Conservation (phyloP, 2,888 invertebrate genomes). For the Augochlorella aurata region DNA sequence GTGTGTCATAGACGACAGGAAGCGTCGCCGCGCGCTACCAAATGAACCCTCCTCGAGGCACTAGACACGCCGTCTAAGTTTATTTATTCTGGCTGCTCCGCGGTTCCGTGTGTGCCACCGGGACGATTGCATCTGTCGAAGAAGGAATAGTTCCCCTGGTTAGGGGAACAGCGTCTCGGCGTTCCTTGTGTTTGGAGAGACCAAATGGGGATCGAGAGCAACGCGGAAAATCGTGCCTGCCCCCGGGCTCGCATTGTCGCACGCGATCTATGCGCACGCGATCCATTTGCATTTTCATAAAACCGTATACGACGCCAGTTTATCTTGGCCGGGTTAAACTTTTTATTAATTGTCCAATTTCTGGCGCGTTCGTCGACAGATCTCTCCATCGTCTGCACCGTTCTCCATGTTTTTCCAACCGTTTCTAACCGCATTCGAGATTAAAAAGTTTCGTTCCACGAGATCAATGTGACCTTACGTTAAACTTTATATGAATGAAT, state of each 20-base stretch:
- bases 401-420: too few species aligned
- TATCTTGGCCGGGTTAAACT: not conserved
- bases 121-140: conserved; percentile 31
- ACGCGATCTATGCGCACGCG: conserved; percentile 18
- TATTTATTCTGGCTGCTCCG: conserved; percentile 31
- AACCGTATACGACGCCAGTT: not conserved
- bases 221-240: conserved; percentile 29
- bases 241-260: conserved; percentile 15
- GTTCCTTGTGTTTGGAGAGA: conserved; percentile 17
- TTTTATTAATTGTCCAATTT: not conserved
- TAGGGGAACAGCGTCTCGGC: conserved; percentile 3
- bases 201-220: conserved; percentile 16
- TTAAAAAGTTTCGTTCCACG: too few species aligned
- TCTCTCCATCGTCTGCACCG: too few species aligned
- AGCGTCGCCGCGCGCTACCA: conserved; percentile 17
- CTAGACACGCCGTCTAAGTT: conserved; percentile 21
- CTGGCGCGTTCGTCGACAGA: not conserved
- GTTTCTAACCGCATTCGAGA: too few species aligned
- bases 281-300: conserved; percentile 20
- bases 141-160: conserved; percentile 15
- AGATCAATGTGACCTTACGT: too few species aligned
- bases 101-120: conserved; percentile 8
- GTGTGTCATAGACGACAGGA: conserved; percentile 41
- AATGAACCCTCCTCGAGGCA: conserved; percentile 6
- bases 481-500: too few species aligned